Conservation (phyloP, 2,797 vertebrate species). For the Sciurus carolinensis region DNA sequence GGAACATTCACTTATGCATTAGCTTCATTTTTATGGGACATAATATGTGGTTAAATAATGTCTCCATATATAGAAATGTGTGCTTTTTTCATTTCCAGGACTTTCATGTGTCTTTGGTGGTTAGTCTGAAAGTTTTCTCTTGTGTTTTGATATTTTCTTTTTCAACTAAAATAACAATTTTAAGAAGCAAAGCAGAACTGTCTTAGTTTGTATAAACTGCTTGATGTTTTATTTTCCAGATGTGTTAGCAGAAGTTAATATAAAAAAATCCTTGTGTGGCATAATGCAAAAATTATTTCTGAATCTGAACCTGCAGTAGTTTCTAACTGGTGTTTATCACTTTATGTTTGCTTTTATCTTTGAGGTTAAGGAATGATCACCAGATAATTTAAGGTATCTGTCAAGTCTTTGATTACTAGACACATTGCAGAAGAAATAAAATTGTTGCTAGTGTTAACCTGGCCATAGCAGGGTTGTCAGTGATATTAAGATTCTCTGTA, state of each 20-base stretch:
- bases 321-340: neutral
- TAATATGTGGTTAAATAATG: neutral
- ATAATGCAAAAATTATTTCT: neutral
- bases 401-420: neutral
- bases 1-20: neutral
- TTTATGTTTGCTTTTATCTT: conserved; percentile 16
- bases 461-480: neutral
- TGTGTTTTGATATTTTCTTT: conserved; percentile 38
- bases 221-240: neutral
- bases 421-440: neutral
- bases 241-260: conserved; percentile 22
- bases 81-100: neutral
- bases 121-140: neutral
- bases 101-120: neutral
- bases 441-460: neutral
- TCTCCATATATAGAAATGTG: neutral
- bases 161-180: conserved; percentile 8
- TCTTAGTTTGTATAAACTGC: conserved; percentile 2
- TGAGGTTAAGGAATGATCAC: neutral
- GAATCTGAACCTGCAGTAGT: neutral
- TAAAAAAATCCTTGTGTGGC: conserved; percentile 30
- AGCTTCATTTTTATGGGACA: neutral
- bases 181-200: neutral
- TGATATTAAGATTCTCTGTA: neutral
- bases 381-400: conserved; percentile 26